A percentile compares a stretch with the other conserved stretches of the same genome.
These are phyloP conservation scores for Anastrepha obliqua DNA, from an alignment of 1,140 invertebrate genomes.

Conservation along the genomic window DNA sequence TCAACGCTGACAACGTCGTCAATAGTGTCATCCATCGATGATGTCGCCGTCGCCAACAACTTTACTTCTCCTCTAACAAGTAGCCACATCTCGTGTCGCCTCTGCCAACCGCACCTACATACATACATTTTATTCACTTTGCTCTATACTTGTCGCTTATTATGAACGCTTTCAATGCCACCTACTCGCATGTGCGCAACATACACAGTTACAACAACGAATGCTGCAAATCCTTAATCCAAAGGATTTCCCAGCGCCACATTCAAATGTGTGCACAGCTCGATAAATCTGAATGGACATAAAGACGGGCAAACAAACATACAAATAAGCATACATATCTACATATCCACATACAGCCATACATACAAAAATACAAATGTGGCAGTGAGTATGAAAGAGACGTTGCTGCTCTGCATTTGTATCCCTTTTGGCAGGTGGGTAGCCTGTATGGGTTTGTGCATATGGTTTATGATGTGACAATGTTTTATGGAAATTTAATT, in stretches of 20 bases:
- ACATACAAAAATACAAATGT: no score
- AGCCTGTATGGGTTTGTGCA: not conserved
- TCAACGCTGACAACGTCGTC: not conserved
- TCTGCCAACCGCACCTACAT: not conserved
- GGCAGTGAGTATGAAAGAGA: no score
- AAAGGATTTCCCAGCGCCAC: constrained; percentile 45
- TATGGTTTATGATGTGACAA: not conserved
- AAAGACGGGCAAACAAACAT: constrained; percentile 27
- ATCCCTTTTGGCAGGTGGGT: not conserved
- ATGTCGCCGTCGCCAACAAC: constrained; percentile 9
- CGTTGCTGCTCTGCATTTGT: no score
- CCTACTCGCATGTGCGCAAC: not conserved
- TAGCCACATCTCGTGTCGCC: not conserved
- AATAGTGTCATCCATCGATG: constrained; percentile 16
- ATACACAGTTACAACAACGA: not conserved
- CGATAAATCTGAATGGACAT: constrained; percentile 37
- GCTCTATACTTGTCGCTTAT: not conserved
- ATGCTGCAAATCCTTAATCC: constrained; percentile 56
- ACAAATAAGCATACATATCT: not conserved
- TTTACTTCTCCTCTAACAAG: not conserved
- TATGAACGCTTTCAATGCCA: not conserved
- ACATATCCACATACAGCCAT: not conserved
- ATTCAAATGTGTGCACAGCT: constrained; percentile 37
- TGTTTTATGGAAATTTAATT: not conserved
- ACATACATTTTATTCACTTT: not conserved